Evolutionary conservation across 1,140 invertebrate species (phyloP), one percentile per base, ranked within the genome.

Genomic region (Zaprionus taronus): DNA sequence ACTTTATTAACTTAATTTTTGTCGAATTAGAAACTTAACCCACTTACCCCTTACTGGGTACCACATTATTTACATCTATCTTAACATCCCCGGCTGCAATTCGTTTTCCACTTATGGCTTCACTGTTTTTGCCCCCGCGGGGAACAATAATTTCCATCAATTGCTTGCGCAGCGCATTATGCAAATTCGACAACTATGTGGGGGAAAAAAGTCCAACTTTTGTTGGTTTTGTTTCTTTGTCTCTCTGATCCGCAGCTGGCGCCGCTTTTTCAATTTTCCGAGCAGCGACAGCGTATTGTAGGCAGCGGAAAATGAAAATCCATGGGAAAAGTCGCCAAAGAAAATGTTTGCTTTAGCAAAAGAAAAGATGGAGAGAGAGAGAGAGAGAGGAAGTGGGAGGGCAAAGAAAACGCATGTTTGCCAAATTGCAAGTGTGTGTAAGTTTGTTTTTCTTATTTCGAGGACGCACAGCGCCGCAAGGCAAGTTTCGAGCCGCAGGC

Each of bases 171-270:
- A 53, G 58, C 63, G 73, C 41, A 72, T 79, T 79, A 77, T 77
- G 77, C 68, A 79, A 79, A 79, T 72, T 71, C 71, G n/a, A 6
- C 49, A 79, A 79, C 72, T 79, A 76, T 75, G 24, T 26, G 26
- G 20, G 41, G 41, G 7, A 60, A 49, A 31, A 36, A n/a, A 28
- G 7, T 41, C 17, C 56, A 73, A 44, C 20, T 72, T 65, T 49
- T 49, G 22, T 26, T 15, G 15, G 47, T 31, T 64, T 34, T 44
- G 12, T 31, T 26, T 57, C 55, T 41, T 17, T 65, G 28, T 17
- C 4, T 44, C 12, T 51, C 31, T 31, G 56, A 58, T 61, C 36
- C 72, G 72, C 77, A 79, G 77, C 72, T 79, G 77, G 34, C 44
- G 57, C 6, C 49, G 15, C 17, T 28, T 74, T 74, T 53, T 44